Conservation (phyloP, 2,113 vertebrate species). For the Ovis canadensis region DNA sequence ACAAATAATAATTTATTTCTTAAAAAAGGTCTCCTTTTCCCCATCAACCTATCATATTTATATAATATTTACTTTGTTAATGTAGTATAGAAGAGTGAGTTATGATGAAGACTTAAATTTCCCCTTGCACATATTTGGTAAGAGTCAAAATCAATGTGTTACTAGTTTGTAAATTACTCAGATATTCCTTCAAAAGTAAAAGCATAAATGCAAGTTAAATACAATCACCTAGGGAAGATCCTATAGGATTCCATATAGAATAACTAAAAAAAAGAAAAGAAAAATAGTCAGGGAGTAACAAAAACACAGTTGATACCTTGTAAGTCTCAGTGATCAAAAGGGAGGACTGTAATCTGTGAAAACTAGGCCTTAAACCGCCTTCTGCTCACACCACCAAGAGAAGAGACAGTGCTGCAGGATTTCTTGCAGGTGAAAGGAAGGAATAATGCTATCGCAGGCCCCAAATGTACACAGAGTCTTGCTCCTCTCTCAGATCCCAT, state of each 20-base stretch:
- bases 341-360: neutral
- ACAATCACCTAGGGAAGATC: neutral
- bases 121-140: neutral
- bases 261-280: neutral
- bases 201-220: neutral
- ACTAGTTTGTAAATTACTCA: neutral
- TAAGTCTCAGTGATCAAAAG: neutral
- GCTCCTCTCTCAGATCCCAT: neutral
- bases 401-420: neutral
- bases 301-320: neutral
- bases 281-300: neutral
- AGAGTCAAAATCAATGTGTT: neutral
- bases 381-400: neutral
- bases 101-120: neutral
- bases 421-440: neutral
- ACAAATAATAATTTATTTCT: conserved; percentile 17
- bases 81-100: neutral
- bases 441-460: too few relatives aligned
- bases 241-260: neutral
- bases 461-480: neutral
- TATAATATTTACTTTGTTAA: neutral
- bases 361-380: neutral
- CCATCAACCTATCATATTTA: neutral
- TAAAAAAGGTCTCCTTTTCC: neutral
- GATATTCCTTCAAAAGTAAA: neutral